These are phyloP conservation scores for Drosophila leonis DNA, from an alignment of 2,888 invertebrate species.

Conservation along the genomic window DNA sequence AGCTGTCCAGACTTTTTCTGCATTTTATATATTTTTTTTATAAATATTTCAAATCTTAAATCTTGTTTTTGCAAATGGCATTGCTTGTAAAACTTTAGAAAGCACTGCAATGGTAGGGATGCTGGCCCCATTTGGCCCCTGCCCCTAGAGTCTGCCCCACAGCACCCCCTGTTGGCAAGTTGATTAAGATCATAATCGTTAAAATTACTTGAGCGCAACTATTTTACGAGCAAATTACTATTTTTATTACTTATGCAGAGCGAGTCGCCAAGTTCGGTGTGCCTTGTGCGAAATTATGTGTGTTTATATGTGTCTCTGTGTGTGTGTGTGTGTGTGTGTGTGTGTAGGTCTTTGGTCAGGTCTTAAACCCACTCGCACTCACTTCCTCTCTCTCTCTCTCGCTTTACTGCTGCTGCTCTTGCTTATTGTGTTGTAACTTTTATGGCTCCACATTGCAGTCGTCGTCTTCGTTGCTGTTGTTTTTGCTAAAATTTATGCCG, in stretches of 20 bases:
- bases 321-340: conserved; percentile 48
- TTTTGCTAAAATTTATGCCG: conserved; percentile 67
- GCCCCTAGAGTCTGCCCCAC: background rate
- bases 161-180: conserved; percentile 44
- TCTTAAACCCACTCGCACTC: conserved; percentile 35
- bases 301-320: conserved; percentile 48
- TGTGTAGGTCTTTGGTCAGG: conserved; percentile 40
- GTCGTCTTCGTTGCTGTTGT: conserved; percentile 28
- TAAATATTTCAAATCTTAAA: background rate
- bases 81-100: conserved; percentile 18
- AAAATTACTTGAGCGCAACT: conserved; percentile 80
- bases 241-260: conserved; percentile 79
- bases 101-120: conserved; percentile 10
- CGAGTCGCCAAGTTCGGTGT: conserved; percentile 64
- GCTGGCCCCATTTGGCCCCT: background rate
- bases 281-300: conserved; percentile 68
- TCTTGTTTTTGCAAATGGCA: background rate
- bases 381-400: background rate
- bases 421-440: conserved; percentile 66
- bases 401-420: conserved; percentile 12
- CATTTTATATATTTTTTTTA: background rate
- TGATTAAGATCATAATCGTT: conserved; percentile 81
- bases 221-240: conserved; percentile 77
- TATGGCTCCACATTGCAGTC: conserved; percentile 67
- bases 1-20: background rate